Evolutionary conservation across 2,888 invertebrate species (phyloP).

Genomic region (Argyresthia albistria): DNA sequence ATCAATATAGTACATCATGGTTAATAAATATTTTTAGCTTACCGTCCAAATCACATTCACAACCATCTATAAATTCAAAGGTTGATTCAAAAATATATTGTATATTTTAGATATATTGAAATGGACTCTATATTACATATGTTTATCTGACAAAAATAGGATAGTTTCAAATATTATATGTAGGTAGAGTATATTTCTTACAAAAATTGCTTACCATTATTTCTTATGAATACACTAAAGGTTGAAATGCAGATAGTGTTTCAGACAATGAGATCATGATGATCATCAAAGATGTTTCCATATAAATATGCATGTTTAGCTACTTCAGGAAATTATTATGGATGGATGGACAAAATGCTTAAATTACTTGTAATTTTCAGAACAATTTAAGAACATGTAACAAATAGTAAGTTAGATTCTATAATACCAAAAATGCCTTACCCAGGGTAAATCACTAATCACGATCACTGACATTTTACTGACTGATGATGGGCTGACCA

Average conservation of each 20-base stretch:
- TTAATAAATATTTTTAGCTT: neutral
- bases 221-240: neutral
- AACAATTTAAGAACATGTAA: too few relatives aligned
- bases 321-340: too few relatives aligned
- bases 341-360: too few relatives aligned
- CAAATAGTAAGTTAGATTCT: too few relatives aligned
- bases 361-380: too few relatives aligned
- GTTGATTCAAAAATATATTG: slow-evolving; percentile 12
- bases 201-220: neutral
- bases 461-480: too few relatives aligned
- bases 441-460: too few relatives aligned
- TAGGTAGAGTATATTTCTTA: too few relatives aligned
- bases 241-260: neutral
- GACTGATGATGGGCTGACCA: slow-evolving; percentile 20
- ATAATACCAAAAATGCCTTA: too few relatives aligned
- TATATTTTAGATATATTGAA: slow-evolving; percentile 10
- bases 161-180: neutral
- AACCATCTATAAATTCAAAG: slow-evolving; percentile 57
- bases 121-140: slow-evolving; percentile 9
- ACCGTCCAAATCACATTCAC: slow-evolving; percentile 31
- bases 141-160: neutral
- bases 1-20: neutral
- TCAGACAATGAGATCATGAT: too few relatives aligned
- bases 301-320: too few relatives aligned
- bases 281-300: too few relatives aligned